Evolutionary conservation across 2,888 invertebrate genomes (phyloP).

Genomic region (Oscheius sp.): DNA sequence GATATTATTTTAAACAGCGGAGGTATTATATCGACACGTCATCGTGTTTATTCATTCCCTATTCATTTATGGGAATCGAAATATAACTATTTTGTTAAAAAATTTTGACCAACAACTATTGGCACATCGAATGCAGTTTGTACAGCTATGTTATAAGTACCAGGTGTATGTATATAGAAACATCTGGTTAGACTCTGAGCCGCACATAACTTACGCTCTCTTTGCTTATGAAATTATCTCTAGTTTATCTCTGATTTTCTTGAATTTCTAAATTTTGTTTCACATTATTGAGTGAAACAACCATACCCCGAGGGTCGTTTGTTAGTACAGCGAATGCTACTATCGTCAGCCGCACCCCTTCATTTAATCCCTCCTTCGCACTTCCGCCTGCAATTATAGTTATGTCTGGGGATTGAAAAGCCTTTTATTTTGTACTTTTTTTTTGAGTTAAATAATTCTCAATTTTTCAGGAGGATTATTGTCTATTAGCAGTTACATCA

Average conservation of each 20-base stretch:
- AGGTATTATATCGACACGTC: too few species aligned
- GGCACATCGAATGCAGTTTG: neutral
- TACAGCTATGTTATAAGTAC: constrained; percentile 8
- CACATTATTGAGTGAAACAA: neutral
- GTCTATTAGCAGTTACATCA: neutral
- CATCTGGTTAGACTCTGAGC: neutral
- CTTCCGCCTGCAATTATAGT: neutral
- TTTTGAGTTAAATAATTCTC: neutral
- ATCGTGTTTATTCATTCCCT: neutral
- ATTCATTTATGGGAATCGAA: neutral
- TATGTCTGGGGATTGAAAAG: neutral
- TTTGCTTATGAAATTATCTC: too few species aligned
- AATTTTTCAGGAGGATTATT: neutral
- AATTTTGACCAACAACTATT: too few species aligned
- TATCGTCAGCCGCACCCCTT: neutral
- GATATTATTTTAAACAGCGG: neutral
- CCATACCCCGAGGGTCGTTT: constrained; percentile 3
- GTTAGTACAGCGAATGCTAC: constrained; percentile 13
- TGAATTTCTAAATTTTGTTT: too few species aligned
- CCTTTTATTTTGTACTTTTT: neutral
- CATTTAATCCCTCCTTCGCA: too few species aligned
- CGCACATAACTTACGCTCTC: neutral
- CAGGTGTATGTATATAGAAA: neutral
- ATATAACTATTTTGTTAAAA: neutral
- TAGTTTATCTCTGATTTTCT: too few species aligned